These are phyloP conservation scores for Aleiodes sp. DNA, from an alignment of 1,140 invertebrate species.

Conservation along the genomic window DNA sequence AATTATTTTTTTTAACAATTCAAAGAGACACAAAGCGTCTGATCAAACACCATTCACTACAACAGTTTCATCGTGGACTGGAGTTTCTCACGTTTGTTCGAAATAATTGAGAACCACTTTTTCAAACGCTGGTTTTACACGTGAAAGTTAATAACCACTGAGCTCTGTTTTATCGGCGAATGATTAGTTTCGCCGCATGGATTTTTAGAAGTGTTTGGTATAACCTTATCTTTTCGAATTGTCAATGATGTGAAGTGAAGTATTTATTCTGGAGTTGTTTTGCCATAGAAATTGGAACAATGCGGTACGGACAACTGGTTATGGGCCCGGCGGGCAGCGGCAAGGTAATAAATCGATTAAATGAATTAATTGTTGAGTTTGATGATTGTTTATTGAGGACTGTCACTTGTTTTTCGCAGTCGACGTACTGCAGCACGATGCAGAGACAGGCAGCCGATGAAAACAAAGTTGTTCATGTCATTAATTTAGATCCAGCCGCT, in stretches of 20 bases:
- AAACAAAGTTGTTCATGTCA: constrained; percentile 82
- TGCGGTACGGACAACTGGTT: constrained; percentile 94
- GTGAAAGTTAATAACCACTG: background rate
- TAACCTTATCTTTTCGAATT: background rate
- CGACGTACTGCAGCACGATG: constrained; percentile 93
- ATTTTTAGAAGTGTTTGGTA: background rate
- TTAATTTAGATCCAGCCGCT: constrained; percentile 98
- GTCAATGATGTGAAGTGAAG: background rate
- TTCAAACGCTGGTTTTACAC: background rate
- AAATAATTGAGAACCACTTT: constrained; percentile 5
- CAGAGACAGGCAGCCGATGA: constrained; percentile 83
- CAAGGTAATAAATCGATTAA: constrained; percentile 71
- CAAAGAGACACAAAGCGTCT: background rate
- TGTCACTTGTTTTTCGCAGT: constrained; percentile 67
- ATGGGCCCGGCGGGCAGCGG: constrained; percentile 96
- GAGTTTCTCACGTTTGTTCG: background rate
- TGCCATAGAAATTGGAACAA: constrained; percentile 51
- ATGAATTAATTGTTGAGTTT: constrained; percentile 19
- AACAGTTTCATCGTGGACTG: background rate
- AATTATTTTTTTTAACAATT: background rate
- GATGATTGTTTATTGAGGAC: background rate
- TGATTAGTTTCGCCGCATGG: background rate
- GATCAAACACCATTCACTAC: background rate
- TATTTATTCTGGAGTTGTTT: background rate
- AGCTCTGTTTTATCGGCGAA: background rate